Evolutionary conservation across 2,113 vertebrate species (phyloP).

Genomic region (Sarotherodon lohbergeri): DNA sequence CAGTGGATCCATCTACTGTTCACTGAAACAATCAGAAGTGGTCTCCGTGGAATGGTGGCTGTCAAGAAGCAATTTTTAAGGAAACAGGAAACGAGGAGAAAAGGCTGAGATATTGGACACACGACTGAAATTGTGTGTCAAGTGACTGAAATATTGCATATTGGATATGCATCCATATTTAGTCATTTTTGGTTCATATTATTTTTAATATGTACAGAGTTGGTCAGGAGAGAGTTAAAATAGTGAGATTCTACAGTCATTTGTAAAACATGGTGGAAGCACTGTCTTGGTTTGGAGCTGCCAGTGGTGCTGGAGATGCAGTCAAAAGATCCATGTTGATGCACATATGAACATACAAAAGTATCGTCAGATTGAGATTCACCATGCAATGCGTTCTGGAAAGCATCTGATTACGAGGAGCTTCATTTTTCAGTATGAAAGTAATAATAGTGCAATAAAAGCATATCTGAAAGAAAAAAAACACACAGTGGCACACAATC

Average conservation of each 20-base stretch:
- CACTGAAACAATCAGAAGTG: neutral
- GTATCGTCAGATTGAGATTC: neutral
- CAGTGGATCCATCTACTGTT: neutral
- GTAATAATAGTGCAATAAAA: neutral
- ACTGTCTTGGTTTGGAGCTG: neutral
- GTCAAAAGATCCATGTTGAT: neutral
- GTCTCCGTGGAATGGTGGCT: neutral
- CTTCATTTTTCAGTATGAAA: neutral
- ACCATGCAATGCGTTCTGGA: neutral
- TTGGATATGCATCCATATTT: neutral
- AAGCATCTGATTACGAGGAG: neutral
- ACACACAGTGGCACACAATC: neutral
- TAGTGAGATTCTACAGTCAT: neutral
- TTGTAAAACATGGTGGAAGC: neutral
- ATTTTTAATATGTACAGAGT: neutral
- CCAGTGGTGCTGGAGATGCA: neutral
- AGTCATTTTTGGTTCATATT: neutral
- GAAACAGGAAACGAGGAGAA: neutral
- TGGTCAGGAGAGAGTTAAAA: neutral
- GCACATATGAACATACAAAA: too few species aligned
- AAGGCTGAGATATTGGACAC: neutral
- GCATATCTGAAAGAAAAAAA: neutral
- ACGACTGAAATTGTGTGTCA: neutral
- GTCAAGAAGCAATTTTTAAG: neutral
- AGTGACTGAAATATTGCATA: neutral